Conservation (phyloP, 2,113 vertebrate genomes). For the Urocitellus parryii region DNA sequence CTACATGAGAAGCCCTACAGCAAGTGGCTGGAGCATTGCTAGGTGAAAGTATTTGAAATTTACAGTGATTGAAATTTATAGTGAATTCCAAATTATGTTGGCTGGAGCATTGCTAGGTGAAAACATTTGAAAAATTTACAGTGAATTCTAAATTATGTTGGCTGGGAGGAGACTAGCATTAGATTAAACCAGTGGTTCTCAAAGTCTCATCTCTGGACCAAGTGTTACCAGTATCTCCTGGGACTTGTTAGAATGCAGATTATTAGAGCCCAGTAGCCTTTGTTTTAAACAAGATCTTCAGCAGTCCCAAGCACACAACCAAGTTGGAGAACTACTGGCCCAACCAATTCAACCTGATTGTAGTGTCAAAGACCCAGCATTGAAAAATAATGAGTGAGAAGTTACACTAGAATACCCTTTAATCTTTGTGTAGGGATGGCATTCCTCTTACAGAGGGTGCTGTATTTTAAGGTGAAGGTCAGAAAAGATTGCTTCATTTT, state of each 20-base stretch:
- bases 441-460: not conserved
- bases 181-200: not conserved
- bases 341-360: not conserved
- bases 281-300: conserved; percentile 41
- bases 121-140: not conserved
- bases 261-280: not conserved
- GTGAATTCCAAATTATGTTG: not conserved
- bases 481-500: not conserved
- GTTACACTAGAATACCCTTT: not conserved
- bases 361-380: not conserved
- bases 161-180: conserved; percentile 4
- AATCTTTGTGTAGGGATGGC: not conserved
- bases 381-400: conserved; percentile 26
- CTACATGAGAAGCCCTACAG: not conserved
- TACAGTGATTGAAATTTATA: not conserved
- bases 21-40: not conserved
- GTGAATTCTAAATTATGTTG: not conserved
- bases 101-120: not conserved
- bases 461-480: not conserved
- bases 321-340: not conserved
- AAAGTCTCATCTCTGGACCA: not conserved
- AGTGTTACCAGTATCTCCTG: not conserved
- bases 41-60: not conserved
- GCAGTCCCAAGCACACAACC: not conserved
- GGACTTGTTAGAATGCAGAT: not conserved